A percentile compares a stretch with the other conserved stretches of the same genome.
Evolutionary conservation across 2,113 vertebrate species (phyloP).

Genomic region (Smithornis capensis): DNA sequence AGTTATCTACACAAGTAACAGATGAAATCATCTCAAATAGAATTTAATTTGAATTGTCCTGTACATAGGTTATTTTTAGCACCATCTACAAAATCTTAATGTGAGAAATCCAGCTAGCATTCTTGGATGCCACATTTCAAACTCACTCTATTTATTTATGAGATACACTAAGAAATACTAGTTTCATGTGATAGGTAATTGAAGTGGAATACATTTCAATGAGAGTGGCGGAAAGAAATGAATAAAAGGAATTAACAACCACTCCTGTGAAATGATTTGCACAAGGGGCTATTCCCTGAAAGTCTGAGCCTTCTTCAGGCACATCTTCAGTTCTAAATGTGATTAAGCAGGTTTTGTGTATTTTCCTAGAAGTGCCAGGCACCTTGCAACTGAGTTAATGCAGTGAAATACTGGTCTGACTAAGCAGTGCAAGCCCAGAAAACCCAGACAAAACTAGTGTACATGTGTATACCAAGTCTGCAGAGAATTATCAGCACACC

Average conservation of each 20-base stretch:
- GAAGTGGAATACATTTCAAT: neutral
- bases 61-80: neutral
- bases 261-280: neutral
- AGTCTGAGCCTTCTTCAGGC: neutral
- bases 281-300: neutral
- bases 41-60: neutral
- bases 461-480: neutral
- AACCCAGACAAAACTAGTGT: neutral
- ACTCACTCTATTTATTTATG: neutral
- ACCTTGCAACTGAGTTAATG: neutral
- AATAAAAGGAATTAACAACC: neutral
- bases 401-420: neutral
- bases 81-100: neutral
- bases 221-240: neutral
- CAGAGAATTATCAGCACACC: neutral
- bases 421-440: neutral
- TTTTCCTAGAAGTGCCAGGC: neutral
- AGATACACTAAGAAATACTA: neutral
- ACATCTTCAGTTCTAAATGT: neutral
- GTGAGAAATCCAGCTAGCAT: neutral
- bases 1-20: neutral
- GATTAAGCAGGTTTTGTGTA: neutral
- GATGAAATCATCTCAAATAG: neutral
- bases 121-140: neutral
- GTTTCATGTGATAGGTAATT: neutral